phyloP scores from a whole-genome alignment of 2,888 invertebrate genomes.

The Acrocyrtus sp. region DNA sequence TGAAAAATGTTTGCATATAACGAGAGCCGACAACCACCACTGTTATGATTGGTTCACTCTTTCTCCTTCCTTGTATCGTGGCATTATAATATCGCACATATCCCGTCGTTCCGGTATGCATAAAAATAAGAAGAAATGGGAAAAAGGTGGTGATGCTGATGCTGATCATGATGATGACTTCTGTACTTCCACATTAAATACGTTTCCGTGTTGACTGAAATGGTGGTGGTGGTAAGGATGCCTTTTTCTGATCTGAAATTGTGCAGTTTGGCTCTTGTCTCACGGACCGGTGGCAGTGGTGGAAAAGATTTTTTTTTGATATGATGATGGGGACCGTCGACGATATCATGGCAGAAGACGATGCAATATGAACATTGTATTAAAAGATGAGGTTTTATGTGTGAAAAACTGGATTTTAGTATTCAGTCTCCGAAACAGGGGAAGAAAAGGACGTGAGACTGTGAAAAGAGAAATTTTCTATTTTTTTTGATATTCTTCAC shows the following conservation, averaged over 20 bases:
- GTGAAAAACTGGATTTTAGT: conserved; percentile 42
- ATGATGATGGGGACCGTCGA: conserved; percentile 17
- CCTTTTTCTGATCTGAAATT: no score
- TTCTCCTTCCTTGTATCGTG: conserved; percentile 14
- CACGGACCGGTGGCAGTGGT: conserved; percentile 47
- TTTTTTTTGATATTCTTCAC: conserved; percentile 1
- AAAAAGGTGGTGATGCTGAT: conserved; percentile 14
- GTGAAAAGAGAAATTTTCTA: conserved; percentile 13
- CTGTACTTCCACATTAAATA: no score
- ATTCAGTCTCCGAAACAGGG: conserved; percentile 27
- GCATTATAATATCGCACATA: conserved; percentile 11
- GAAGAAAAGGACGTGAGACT: conserved; percentile 14
- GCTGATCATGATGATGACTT: conserved; percentile 27
- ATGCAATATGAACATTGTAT: no score
- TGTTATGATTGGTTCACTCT: conserved; percentile 17
- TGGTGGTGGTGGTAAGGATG: no score
- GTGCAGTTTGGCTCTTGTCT: conserved; percentile 51
- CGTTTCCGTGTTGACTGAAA: no score
- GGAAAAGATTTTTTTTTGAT: conserved; percentile 32
- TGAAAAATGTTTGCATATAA: no score
- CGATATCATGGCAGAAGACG: no score
- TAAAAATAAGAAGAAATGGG: background rate
- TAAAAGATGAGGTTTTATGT: conserved; percentile 17
- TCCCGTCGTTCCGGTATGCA: conserved; percentile 14
- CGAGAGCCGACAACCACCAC: no score